Evolutionary conservation across 2,888 invertebrate genomes (phyloP).

Genomic region (Drosophila barbarae): DNA sequence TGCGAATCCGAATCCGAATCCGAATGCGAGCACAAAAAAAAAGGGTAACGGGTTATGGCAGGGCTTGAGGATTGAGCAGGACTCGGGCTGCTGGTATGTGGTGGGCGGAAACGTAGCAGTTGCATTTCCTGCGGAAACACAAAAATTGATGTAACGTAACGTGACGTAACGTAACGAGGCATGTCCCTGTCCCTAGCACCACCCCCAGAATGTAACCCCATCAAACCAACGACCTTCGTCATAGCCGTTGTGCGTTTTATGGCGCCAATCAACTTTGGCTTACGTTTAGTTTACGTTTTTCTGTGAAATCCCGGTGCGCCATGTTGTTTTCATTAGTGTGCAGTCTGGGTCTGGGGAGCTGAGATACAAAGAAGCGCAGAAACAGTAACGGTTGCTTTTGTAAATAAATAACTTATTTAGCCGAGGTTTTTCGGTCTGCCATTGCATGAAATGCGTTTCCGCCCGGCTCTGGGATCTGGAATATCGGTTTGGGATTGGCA

Average conservation of each 20-base stretch:
- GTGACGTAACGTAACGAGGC: conserved; percentile 70
- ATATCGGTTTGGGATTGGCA: neutral
- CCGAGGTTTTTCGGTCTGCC: conserved; percentile 29
- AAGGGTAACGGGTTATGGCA: conserved; percentile 27
- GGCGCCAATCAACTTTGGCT: conserved; percentile 73
- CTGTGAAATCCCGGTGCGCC: conserved; percentile 51
- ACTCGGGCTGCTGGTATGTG: neutral
- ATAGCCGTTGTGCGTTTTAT: conserved; percentile 41
- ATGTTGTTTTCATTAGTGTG: conserved; percentile 71
- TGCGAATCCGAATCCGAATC: conserved; percentile 46
- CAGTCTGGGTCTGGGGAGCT: conserved; percentile 6
- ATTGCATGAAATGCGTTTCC: conserved; percentile 43
- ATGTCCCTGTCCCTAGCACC: conserved; percentile 49
- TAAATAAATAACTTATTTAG: conserved; percentile 68
- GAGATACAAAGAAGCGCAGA: conserved; percentile 27
- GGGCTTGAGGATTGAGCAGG: conserved; percentile 10
- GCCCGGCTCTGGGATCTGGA: conserved; percentile 21
- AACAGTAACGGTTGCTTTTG: conserved; percentile 54
- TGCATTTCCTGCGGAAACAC: conserved; percentile 73
- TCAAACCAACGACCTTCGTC: conserved; percentile 17
- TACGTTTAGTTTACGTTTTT: conserved; percentile 70
- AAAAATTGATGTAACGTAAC: conserved; percentile 74
- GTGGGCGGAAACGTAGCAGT: conserved; percentile 56
- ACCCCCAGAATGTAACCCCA: neutral
- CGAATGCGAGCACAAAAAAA: conserved; percentile 24